Evolutionary conservation across 1,140 invertebrate genomes (phyloP), one percentile per base, ranked within the genome.

Genomic region (Zophobas atratus): DNA sequence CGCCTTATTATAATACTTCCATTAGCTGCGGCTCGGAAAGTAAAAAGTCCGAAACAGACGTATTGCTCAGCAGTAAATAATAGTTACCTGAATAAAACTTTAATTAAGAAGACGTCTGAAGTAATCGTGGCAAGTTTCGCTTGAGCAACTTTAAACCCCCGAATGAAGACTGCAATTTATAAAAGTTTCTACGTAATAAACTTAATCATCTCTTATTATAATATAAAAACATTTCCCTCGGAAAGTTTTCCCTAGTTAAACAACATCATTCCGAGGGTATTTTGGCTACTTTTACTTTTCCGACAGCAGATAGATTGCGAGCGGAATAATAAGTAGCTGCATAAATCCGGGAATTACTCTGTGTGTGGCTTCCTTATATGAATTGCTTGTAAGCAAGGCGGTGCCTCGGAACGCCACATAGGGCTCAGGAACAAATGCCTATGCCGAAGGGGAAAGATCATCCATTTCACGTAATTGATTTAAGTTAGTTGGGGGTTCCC

Each of bases 301-400:
- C 46, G 36, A 38, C 33, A 49, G 51, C 34, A 60, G 57, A 60
- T 76, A 63, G 33, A 76, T 76, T 56, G 63, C 67, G 73, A 63
- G 38, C 67, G 53, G 77, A 79, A 79, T 79, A 79, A 55, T 70
- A 76, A 79, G 73, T 71, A 71, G 77, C 48, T 38, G 63, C 53
- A 79, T 79, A 75, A 79, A 79, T 76, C 77, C 57, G 6, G 73
- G 67, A 71, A 79, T 79, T 79, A 79, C 60, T 76, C 48, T 5
- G 70, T 53, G 20, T 56, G 38, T 76, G 77, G 77, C 48, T 75
- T 46, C 34, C 77, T 39, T 70, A 70, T 53, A 75, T 78, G 43
- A 67, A 78, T 78, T 75, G 77, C 46, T 73, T 56, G 49, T 53
- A 73, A 73, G 36, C 71, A 48, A 70, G 67, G 46, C 41, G 34